These are phyloP conservation scores for Sicus ferrugineus DNA, from an alignment of 2,888 invertebrate species.

Conservation along the genomic window DNA sequence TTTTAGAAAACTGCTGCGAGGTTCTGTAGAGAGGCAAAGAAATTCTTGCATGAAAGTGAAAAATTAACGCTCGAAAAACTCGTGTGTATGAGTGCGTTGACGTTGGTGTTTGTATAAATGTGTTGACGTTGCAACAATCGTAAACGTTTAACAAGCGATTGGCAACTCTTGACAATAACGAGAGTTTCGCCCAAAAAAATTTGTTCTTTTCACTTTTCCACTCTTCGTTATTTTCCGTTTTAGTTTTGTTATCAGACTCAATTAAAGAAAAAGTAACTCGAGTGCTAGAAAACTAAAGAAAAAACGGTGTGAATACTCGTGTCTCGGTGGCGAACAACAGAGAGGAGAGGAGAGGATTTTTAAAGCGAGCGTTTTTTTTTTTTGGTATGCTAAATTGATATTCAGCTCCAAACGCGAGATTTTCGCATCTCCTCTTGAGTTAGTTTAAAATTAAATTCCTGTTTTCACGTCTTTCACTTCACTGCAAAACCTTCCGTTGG, in stretches of 20 bases:
- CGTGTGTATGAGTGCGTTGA: neutral
- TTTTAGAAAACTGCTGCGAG: too few relatives aligned
- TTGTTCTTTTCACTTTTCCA: neutral
- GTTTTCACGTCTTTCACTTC: too few relatives aligned
- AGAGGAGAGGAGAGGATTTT: too few relatives aligned
- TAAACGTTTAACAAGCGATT: neutral
- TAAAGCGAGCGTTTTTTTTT: too few relatives aligned
- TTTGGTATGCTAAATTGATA: too few relatives aligned
- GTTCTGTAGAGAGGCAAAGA: neutral
- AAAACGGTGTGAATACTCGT: neutral
- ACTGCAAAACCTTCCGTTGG: too few relatives aligned
- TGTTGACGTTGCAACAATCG: neutral
- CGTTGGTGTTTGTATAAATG: neutral
- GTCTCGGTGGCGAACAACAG: too few relatives aligned
- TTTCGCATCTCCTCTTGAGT: too few relatives aligned
- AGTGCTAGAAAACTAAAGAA: neutral
- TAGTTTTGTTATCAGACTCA: neutral
- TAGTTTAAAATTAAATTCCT: too few relatives aligned
- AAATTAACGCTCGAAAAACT: conserved; percentile 4
- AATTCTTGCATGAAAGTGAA: conserved; percentile 1
- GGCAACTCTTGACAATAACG: too few relatives aligned
- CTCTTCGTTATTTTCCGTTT: neutral
- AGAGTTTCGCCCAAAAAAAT: neutral
- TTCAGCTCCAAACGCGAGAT: too few relatives aligned
- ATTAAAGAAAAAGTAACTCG: neutral